These are phyloP conservation scores for Procapra przewalskii DNA, from an alignment of 2,113 vertebrate species.

Conservation along the genomic window DNA sequence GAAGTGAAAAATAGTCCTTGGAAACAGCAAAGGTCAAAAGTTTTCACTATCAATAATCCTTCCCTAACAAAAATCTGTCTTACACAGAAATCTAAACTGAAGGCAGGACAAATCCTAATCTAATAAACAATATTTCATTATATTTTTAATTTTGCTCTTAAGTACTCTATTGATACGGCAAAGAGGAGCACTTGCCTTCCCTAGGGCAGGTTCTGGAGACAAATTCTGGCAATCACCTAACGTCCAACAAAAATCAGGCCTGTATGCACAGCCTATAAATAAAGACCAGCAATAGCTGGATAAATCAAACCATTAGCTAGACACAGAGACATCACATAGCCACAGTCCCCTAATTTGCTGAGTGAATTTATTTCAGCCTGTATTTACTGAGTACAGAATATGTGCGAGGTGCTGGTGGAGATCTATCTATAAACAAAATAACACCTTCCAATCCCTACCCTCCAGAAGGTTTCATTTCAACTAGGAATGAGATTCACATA, in stretches of 20 bases:
- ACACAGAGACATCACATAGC: not conserved
- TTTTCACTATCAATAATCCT: conserved; percentile 1
- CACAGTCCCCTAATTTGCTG: not conserved
- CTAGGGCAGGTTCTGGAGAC: not conserved
- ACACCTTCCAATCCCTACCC: not conserved
- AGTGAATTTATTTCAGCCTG: not conserved
- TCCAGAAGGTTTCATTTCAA: not conserved
- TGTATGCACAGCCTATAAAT: not conserved
- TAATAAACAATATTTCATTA: not conserved
- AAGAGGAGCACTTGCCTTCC: not conserved
- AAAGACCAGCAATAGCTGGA: conserved; percentile 20
- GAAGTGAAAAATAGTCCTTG: not conserved
- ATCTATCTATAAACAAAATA: not conserved
- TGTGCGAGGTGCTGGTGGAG: not conserved
- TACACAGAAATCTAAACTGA: not conserved
- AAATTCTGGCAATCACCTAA: conserved; percentile 31
- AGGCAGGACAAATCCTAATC: not conserved
- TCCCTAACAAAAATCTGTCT: conserved; percentile 8
- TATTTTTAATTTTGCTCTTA: not conserved
- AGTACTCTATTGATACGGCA: not conserved
- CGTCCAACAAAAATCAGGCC: not conserved
- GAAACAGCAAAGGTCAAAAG: not conserved
- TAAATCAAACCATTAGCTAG: not conserved
- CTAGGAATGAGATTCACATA: not conserved
- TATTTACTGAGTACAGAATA: not conserved